A percentile compares a stretch with the other conserved stretches of the same genome.
Conservation (phyloP, 2,113 vertebrate genomes). For the Todiramphus saurophagus region DNA sequence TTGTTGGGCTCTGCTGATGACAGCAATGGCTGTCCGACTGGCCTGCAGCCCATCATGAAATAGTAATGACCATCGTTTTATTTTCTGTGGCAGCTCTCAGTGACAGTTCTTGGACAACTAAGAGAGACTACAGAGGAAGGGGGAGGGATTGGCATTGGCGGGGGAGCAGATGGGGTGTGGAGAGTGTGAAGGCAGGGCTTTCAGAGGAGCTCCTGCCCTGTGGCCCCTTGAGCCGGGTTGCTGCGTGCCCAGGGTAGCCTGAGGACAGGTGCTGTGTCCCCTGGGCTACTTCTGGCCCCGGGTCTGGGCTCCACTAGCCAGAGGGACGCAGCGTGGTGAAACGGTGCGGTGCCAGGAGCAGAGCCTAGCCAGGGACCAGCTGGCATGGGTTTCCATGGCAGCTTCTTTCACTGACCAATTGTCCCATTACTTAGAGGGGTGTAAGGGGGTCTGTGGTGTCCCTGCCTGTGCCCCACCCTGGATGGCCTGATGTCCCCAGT, state of each 20-base stretch:
- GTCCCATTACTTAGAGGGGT: accelerated
- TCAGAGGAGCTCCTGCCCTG: background rate
- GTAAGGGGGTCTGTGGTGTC: background rate
- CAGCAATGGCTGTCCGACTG: background rate
- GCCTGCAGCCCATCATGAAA: background rate
- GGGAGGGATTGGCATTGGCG: background rate
- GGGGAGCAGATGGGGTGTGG: background rate
- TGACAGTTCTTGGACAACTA: background rate
- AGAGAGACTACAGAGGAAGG: background rate
- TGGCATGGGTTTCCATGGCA: background rate
- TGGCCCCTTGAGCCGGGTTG: accelerated
- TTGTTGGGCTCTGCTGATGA: background rate
- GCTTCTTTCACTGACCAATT: accelerated
- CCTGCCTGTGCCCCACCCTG: background rate
- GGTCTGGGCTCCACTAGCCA: background rate
- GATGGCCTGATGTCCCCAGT: accelerated
- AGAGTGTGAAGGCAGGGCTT: background rate
- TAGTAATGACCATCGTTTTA: background rate
- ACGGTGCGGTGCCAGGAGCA: background rate
- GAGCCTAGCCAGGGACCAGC: accelerated
- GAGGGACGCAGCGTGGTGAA: accelerated
- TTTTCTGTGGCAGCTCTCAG: background rate
- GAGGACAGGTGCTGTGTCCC: background rate
- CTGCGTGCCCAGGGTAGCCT: background rate
- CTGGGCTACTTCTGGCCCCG: accelerated